Conservation (phyloP, 2,113 vertebrate genomes). For the Amphilophus citrinellus region DNA sequence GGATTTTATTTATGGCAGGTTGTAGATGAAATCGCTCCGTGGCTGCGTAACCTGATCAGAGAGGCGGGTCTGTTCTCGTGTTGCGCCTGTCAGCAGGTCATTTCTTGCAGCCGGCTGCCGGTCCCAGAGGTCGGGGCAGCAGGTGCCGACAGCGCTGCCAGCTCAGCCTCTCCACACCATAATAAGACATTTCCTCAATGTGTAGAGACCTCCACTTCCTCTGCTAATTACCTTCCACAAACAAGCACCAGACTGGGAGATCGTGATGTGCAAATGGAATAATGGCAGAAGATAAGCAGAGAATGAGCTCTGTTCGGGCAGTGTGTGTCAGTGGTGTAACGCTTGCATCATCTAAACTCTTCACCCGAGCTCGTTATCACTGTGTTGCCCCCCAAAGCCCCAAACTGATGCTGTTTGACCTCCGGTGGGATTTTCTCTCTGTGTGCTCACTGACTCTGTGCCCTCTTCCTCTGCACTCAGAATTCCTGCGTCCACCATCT, state of each 20-base stretch:
- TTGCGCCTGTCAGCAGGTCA: neutral
- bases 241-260: conserved; percentile 53
- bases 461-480: conserved; percentile 82
- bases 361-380: conserved; percentile 50
- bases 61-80: accelerated
- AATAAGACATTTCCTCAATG: conserved; percentile 47
- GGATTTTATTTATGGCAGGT: neutral
- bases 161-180: conserved; percentile 74
- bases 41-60: neutral
- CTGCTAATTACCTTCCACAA: conserved; percentile 67
- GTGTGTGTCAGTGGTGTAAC: conserved; percentile 3
- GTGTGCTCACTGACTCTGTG: conserved; percentile 5
- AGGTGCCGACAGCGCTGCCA: conserved; percentile 54
- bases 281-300: conserved; percentile 35
- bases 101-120: conserved; percentile 18
- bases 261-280: conserved; percentile 64
- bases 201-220: conserved; percentile 62
- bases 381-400: neutral
- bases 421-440: neutral
- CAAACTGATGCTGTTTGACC: conserved; percentile 9
- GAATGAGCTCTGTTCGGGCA: conserved; percentile 17
- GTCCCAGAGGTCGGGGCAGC: conserved; percentile 46
- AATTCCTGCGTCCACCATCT: conserved; percentile 85
- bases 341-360: conserved; percentile 37
- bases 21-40: neutral